Percentiles rank a stretch among this genome's conserved stretches.
Evolutionary conservation across 2,113 vertebrate genomes (phyloP).

Genomic region (Lathamus discolor): DNA sequence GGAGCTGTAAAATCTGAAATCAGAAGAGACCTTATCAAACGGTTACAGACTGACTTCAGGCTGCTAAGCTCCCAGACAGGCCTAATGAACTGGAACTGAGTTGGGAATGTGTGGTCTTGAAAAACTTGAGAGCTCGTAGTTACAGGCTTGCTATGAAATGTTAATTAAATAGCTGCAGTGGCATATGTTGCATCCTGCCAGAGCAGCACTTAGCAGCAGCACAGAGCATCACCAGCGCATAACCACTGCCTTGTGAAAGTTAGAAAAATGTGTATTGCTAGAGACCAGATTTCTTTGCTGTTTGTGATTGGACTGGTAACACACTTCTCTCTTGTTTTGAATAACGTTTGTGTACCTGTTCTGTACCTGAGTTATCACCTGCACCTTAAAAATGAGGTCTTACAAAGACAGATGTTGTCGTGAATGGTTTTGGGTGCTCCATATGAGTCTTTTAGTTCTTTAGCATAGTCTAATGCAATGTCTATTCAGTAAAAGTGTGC

Average conservation of each 20-base stretch:
- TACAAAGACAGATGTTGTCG: not conserved
- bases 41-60: not conserved
- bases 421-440: not conserved
- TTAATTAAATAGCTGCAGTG: slow-evolving; percentile 34
- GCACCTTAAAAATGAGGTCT: not conserved
- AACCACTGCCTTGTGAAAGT: not conserved
- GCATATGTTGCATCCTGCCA: not conserved
- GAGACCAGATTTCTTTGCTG: not conserved
- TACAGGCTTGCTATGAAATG: slow-evolving; percentile 4
- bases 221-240: rapidly evolving
- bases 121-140: not conserved
- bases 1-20: not conserved
- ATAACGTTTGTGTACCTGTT: not conserved
- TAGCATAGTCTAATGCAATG: not conserved
- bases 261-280: not conserved
- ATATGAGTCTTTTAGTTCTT: not conserved
- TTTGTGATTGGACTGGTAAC: not conserved
- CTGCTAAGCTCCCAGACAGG: not conserved
- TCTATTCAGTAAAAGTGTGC: not conserved
- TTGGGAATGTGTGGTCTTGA: not conserved
- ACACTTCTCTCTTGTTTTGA: not conserved
- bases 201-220: not conserved
- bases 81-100: slow-evolving; percentile 44
- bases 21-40: slow-evolving; percentile 24
- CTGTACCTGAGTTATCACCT: not conserved